These are phyloP conservation scores for Jordanella pulchra DNA, from an alignment of 2,797 vertebrate genomes.

Conservation along the genomic window DNA sequence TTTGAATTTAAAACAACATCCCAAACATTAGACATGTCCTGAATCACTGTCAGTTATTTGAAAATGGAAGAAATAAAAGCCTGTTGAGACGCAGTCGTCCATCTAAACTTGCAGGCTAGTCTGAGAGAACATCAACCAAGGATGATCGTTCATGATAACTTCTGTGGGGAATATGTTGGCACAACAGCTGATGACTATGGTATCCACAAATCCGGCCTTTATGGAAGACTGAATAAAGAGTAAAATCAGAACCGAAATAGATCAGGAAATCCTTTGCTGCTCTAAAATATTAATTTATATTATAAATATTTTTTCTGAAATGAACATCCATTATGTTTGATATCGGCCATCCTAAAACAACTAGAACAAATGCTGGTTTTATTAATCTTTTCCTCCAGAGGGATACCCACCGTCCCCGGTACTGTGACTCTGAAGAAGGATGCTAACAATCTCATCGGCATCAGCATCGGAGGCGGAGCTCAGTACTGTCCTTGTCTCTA, in stretches of 20 bases:
- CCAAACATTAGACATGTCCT: too few relatives aligned
- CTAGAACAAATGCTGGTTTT: background rate
- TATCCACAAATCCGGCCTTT: too few relatives aligned
- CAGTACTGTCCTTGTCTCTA: slow-evolving; percentile 98
- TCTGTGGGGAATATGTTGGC: too few relatives aligned
- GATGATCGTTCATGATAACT: too few relatives aligned
- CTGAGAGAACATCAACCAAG: too few relatives aligned
- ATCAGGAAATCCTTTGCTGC: background rate
- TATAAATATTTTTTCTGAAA: background rate
- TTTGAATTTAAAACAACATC: too few relatives aligned
- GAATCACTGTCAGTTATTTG: too few relatives aligned
- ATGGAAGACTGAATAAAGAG: too few relatives aligned
- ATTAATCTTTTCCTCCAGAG: slow-evolving; percentile 72
- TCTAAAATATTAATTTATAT: background rate
- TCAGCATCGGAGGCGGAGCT: slow-evolving; percentile 97
- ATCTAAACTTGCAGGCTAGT: background rate
- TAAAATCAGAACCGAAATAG: background rate
- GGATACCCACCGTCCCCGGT: slow-evolving; percentile 96
- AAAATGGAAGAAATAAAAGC: too few relatives aligned
- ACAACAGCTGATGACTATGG: too few relatives aligned
- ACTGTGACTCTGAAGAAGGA: slow-evolving; percentile 94
- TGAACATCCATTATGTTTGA: background rate
- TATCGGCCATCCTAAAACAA: background rate
- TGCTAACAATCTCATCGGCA: slow-evolving; percentile 94
- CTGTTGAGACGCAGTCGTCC: too few relatives aligned